Conservation (phyloP, 2,797 vertebrate genomes). For the Malurus leucopterus region DNA sequence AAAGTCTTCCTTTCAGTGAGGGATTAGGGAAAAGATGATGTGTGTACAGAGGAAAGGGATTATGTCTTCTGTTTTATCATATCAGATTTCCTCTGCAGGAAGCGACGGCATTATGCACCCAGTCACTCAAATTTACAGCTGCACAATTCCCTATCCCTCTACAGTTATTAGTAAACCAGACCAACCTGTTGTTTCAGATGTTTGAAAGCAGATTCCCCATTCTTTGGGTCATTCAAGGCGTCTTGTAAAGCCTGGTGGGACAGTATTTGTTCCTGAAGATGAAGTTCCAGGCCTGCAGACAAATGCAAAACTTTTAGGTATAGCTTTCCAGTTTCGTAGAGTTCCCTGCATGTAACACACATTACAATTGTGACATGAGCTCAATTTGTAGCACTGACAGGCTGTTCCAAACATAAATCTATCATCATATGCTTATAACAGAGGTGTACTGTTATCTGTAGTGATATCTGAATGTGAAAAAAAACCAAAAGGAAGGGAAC, state of each 20-base stretch:
- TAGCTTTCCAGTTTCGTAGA: not conserved
- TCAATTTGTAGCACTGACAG: not conserved
- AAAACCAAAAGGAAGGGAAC: not conserved
- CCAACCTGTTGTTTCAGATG: constrained; percentile 93
- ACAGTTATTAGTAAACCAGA: not conserved
- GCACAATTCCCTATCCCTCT: not conserved
- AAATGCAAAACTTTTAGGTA: constrained; percentile 5
- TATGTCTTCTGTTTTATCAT: not conserved
- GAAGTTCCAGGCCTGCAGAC: constrained; percentile 73
- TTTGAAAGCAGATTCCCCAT: constrained; percentile 89
- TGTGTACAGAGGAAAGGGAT: not conserved
- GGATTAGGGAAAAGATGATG: not conserved
- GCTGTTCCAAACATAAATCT: not conserved
- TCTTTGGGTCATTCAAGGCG: constrained; percentile 85
- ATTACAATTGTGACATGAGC: not conserved
- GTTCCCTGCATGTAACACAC: not conserved
- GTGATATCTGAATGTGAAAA: not conserved
- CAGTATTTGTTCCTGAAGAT: constrained; percentile 72
- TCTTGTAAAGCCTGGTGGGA: constrained; percentile 82
- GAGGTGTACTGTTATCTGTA: not conserved
- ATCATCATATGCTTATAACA: not conserved
- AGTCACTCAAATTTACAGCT: not conserved
- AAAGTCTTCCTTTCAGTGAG: not conserved
- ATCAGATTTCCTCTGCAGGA: not conserved
- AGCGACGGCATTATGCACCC: not conserved